Conservation (phyloP, 1,140 invertebrate species). For the Caenorhabditis briggsae region DNA sequence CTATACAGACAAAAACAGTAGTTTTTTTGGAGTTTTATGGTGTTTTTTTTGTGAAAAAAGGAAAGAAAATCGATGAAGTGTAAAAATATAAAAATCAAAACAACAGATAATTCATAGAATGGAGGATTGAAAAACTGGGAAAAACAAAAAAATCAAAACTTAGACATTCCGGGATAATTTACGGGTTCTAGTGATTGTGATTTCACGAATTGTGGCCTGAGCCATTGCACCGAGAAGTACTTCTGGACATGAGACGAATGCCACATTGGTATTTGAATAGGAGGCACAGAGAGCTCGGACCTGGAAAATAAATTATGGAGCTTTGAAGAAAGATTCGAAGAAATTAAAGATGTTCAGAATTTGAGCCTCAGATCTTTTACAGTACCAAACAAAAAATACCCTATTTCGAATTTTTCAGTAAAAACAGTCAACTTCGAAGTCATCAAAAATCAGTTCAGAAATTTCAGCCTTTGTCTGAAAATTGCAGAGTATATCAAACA, state of each 20-base stretch:
- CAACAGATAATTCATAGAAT: not conserved
- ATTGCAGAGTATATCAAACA: too few species aligned
- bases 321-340: not conserved
- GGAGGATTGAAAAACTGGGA: not conserved
- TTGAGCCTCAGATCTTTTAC: too few species aligned
- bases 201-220: slow-evolving; percentile 69
- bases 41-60: too few species aligned
- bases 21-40: too few species aligned
- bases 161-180: slow-evolving; percentile 11
- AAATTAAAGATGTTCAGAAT: too few species aligned
- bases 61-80: not conserved
- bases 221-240: slow-evolving; percentile 69
- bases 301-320: slow-evolving; percentile 34
- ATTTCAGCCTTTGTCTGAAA: too few species aligned
- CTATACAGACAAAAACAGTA: too few species aligned
- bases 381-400: too few species aligned
- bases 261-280: slow-evolving; percentile 64
- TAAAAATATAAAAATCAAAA: not conserved
- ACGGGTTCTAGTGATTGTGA: slow-evolving; percentile 44
- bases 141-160: not conserved
- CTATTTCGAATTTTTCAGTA: too few species aligned
- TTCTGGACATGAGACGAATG: slow-evolving; percentile 68
- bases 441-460: too few species aligned
- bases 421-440: too few species aligned
- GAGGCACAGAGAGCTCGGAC: slow-evolving; percentile 60